Evolutionary conservation across 2,797 vertebrate genomes (phyloP), one percentile per base, ranked within the genome.

Genomic region (Sebastolobus alascanus): DNA sequence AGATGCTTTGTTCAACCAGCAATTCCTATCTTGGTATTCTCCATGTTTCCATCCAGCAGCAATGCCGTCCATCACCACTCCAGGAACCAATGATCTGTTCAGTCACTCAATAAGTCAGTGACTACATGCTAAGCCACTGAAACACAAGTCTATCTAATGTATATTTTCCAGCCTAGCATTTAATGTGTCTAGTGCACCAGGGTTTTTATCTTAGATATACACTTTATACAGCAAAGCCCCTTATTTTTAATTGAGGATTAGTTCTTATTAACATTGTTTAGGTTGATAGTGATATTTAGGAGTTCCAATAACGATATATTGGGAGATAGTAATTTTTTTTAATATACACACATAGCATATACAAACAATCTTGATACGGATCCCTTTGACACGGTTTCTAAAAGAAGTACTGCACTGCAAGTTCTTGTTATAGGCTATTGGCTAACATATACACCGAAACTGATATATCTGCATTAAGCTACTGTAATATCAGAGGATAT

Each of bases 1-100:
- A 25, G 61, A 66, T 61, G 52, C 70, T 75, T 80, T 89, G 67
- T 87, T 73, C 68, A 59, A 33, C n/a, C 4, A 76, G 20, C 3
- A 27, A 27, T 25, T 43, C 31, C 35, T 25, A 7, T 14, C 5
- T 33, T 8, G n/a, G 9, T 59, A 10, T 60, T 65, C 12, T 66
- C 54, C 22, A 38, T 52, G 8, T 70, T 73, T 83, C 59, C 59
- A 61, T 63, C 22, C 58, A 38, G 59, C 59, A 43, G 33, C 4
- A 56, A 38, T 33, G 40, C 14, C 20, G 27, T 54, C 43, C 46
- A 63, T 78, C 38, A 73, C 38, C 38, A 54, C 54, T 58, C 14
- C 16, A 25, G 37, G 33, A 40, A 56, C n/a, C 63, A 66, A 12
- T 22, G 54, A 68, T 43, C 13, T 61, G 22, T 25, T 68, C 27